phyloP scores from a whole-genome alignment of 2,113 vertebrate species.

The Rhinoderma darwinii region DNA sequence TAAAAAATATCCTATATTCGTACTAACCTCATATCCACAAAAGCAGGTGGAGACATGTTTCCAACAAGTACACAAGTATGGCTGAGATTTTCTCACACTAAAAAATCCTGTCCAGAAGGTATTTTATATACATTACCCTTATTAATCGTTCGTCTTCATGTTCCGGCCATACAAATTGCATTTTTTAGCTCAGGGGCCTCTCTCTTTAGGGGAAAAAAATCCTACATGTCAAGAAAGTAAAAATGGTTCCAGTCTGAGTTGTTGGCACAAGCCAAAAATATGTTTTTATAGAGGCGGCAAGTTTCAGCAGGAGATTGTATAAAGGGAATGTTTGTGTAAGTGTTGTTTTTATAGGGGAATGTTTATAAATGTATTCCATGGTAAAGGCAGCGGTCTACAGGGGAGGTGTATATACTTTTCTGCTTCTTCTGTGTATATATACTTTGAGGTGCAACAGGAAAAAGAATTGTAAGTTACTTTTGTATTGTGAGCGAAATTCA shows the following conservation, averaged over 20 bases:
- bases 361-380: slow-evolving; percentile 48
- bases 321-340: slow-evolving; percentile 57
- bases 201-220: neutral
- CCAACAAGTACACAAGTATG: neutral
- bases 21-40: neutral
- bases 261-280: slow-evolving; percentile 50
- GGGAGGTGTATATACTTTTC: neutral
- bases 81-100: too few relatives aligned
- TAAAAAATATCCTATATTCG: neutral
- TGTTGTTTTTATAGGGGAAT: slow-evolving; percentile 49
- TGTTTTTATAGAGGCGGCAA: slow-evolving; percentile 52
- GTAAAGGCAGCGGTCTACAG: slow-evolving; percentile 13
- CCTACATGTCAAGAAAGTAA: slow-evolving; percentile 16
- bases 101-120: too few relatives aligned
- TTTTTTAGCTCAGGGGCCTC: neutral
- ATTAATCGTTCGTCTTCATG: neutral
- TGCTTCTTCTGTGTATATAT: neutral
- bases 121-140: neutral
- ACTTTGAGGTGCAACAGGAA: neutral
- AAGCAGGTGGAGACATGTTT: neutral
- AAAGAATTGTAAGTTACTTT: neutral
- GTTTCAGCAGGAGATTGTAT: slow-evolving; percentile 50
- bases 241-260: slow-evolving; percentile 29
- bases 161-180: neutral
- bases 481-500: neutral